phyloP scores from a whole-genome alignment of 2,888 invertebrate genomes.

The Melanostoma scalare region DNA sequence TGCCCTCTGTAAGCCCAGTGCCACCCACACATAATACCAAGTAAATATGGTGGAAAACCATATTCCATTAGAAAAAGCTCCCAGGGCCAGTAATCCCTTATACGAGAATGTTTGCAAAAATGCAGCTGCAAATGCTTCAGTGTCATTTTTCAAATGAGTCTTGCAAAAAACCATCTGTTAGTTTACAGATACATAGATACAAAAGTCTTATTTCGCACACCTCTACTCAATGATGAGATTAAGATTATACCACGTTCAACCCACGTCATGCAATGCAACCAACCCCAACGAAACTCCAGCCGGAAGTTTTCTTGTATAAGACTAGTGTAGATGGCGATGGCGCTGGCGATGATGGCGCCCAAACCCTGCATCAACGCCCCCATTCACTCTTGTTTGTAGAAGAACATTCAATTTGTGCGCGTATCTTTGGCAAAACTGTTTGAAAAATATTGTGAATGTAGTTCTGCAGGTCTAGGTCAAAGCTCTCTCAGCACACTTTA shows the following conservation, averaged over 20 bases:
- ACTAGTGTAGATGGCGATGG: slow-evolving; percentile 13
- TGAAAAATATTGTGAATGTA: slow-evolving; percentile 52
- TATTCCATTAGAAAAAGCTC: slow-evolving; percentile 65
- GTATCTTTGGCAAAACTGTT: slow-evolving; percentile 29
- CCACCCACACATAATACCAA: slow-evolving; percentile 1
- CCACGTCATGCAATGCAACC: slow-evolving; percentile 6
- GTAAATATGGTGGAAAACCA: slow-evolving; percentile 43
- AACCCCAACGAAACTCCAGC: neutral
- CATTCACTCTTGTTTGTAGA: neutral
- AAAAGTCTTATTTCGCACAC: slow-evolving; percentile 18
- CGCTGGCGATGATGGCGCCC: slow-evolving; percentile 43
- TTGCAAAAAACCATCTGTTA: slow-evolving; percentile 42
- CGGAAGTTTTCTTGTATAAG: neutral
- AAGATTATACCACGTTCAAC: slow-evolving; percentile 33
- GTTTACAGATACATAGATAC: slow-evolving; percentile 2
- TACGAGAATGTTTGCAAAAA: slow-evolving; percentile 37
- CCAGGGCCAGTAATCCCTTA: slow-evolving; percentile 55
- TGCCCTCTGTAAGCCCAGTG: no score
- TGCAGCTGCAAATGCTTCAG: slow-evolving; percentile 52
- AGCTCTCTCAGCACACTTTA: slow-evolving; percentile 52
- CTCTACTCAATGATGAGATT: slow-evolving; percentile 27
- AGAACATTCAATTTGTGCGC: slow-evolving; percentile 38
- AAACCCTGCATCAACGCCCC: slow-evolving; percentile 7
- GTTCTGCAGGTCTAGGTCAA: slow-evolving; percentile 71
- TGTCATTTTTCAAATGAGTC: slow-evolving; percentile 48